These are phyloP conservation scores for Drosophila navojoa DNA, from an alignment of 1,140 invertebrate genomes.

Conservation along the genomic window DNA sequence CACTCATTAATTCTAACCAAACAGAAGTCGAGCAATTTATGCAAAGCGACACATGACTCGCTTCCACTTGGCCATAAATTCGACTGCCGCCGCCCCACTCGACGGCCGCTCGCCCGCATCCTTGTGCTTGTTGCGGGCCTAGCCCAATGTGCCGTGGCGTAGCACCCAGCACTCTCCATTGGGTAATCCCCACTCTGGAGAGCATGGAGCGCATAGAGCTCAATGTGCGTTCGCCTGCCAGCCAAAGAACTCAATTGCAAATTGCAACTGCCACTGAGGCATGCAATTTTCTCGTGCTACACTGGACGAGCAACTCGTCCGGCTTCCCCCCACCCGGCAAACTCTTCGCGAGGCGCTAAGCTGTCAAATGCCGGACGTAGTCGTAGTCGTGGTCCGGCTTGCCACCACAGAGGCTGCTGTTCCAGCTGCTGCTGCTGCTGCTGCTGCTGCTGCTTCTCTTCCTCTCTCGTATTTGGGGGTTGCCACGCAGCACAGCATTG, in stretches of 20 bases:
- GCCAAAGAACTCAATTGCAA: constrained; percentile 80
- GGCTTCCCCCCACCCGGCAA: neutral
- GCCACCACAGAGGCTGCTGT: constrained; percentile 41
- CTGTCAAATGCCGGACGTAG: constrained; percentile 72
- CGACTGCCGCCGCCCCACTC: neutral
- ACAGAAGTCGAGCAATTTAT: constrained; percentile 76
- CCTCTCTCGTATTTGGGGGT: constrained; percentile 31
- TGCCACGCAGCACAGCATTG: constrained; percentile 46
- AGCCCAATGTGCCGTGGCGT: constrained; percentile 24
- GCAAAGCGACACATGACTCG: constrained; percentile 67
- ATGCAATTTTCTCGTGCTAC: constrained; percentile 68
- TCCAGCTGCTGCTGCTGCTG: constrained; percentile 19
- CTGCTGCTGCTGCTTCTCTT: neutral
- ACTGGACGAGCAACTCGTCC: constrained; percentile 7
- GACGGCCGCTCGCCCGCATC: neutral
- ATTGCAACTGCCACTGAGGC: constrained; percentile 77
- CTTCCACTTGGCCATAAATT: constrained; percentile 67
- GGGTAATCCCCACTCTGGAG: constrained; percentile 10
- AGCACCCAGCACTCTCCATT: constrained; percentile 12
- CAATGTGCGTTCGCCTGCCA: constrained; percentile 22
- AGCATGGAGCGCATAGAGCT: neutral
- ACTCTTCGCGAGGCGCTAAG: constrained; percentile 72
- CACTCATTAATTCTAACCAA: constrained; percentile 71
- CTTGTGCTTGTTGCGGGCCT: constrained; percentile 21
- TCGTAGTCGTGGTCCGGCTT: constrained; percentile 36